phyloP scores from a whole-genome alignment of 2,888 invertebrate genomes.

The Agonopterix subpropinquella region DNA sequence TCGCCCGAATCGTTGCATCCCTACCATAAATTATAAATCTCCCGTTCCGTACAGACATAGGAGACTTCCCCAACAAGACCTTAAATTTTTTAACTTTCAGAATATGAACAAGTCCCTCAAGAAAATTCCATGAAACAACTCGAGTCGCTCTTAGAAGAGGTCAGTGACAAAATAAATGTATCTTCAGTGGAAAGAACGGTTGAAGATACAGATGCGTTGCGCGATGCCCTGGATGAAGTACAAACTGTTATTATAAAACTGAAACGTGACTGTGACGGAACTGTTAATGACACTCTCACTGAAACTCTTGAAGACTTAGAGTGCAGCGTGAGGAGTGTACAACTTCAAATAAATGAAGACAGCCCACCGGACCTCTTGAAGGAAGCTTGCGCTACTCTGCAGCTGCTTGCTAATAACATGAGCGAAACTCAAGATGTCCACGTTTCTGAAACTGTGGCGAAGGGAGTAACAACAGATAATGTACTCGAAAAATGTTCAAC shows the following conservation, averaged over 20 bases:
- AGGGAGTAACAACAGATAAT: constrained; percentile 20
- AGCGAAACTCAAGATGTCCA: constrained; percentile 34
- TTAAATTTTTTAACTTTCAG: constrained; percentile 9
- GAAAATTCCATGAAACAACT: constrained; percentile 40
- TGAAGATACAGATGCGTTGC: constrained; percentile 41
- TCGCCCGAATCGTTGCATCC: no score
- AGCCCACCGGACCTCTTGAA: constrained; percentile 52
- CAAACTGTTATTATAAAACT: constrained; percentile 64
- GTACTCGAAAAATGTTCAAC: constrained; percentile 38
- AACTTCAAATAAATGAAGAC: constrained; percentile 60
- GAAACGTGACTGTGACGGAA: constrained; percentile 52
- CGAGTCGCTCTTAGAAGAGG: constrained; percentile 42
- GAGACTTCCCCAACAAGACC: no score
- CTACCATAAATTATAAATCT: no score
- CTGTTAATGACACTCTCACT: constrained; percentile 52
- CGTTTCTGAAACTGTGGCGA: constrained; percentile 16
- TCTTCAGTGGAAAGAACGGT: constrained; percentile 19
- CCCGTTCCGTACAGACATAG: no score
- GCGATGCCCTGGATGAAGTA: constrained; percentile 59
- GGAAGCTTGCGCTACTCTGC: constrained; percentile 60
- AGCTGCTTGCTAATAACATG: constrained; percentile 49
- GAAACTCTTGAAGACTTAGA: constrained; percentile 70
- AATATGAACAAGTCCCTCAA: constrained; percentile 13
- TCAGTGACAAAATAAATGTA: constrained; percentile 39
- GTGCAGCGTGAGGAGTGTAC: constrained; percentile 68